A percentile compares a stretch with the other conserved stretches of the same genome.
Conservation (phyloP, 92 coral and sea anemone genomes). For the Epizoanthus illoricatus region DNA sequence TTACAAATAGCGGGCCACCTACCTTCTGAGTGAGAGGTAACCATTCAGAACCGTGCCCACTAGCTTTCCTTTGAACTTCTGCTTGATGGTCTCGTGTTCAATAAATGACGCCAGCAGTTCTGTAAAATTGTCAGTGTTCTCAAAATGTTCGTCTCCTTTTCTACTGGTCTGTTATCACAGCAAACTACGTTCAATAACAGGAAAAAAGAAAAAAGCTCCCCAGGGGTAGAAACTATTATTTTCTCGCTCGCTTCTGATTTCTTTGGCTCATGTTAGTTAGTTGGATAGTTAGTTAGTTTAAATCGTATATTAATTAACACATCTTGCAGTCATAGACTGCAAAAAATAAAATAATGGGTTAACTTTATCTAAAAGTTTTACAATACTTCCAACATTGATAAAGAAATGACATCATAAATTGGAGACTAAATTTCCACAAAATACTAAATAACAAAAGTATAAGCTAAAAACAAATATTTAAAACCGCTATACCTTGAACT, state of each 20-base stretch:
- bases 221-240: background rate
- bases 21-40: constrained; percentile 96
- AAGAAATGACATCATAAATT: no score
- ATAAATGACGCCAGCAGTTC: constrained; percentile 92
- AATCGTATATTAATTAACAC: no score
- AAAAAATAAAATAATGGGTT: background rate
- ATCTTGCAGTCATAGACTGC: background rate
- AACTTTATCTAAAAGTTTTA: background rate
- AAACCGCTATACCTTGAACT: no score
- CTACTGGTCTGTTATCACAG: background rate
- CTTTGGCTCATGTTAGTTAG: no score
- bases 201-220: no score
- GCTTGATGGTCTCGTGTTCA: constrained; percentile 90
- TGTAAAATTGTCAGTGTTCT: constrained; percentile 9
- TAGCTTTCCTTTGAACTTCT: constrained; percentile 91
- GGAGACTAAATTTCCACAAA: no score
- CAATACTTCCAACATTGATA: background rate
- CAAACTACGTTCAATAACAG: background rate
- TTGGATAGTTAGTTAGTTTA: no score
- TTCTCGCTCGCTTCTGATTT: no score
- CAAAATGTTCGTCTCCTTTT: background rate
- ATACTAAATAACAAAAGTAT: no score
- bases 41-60: constrained; percentile 98
- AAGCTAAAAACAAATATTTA: no score
- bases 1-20: background rate